Evolutionary conservation across 2,797 vertebrate genomes (phyloP).

Genomic region (Eleutherodactylus coqui): DNA sequence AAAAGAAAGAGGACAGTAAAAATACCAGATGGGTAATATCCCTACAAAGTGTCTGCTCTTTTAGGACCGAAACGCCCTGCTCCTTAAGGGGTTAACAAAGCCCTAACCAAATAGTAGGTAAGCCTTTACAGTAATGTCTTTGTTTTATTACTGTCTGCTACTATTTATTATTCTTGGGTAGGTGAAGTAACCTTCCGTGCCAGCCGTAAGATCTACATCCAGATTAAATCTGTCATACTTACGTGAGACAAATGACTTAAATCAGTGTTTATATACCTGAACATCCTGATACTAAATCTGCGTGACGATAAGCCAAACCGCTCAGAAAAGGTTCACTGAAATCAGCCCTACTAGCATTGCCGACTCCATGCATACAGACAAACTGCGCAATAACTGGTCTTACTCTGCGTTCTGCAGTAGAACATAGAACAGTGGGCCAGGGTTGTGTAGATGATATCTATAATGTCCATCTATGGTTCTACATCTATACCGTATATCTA

Average conservation of each 20-base stretch:
- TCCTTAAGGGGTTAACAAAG: too few relatives aligned
- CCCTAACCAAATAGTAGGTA: neutral
- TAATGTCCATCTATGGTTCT: too few relatives aligned
- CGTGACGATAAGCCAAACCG: neutral
- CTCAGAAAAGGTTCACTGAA: neutral
- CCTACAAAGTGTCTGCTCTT: too few relatives aligned
- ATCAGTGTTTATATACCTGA: neutral
- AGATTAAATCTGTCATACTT: neutral
- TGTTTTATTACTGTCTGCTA: neutral
- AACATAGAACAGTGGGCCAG: too few relatives aligned
- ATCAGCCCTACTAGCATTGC: neutral
- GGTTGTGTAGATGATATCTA: too few relatives aligned
- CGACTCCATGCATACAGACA: neutral
- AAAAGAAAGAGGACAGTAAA: too few relatives aligned
- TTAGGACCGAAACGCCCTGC: too few relatives aligned
- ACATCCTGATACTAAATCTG: constrained; percentile 18
- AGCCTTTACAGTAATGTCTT: neutral
- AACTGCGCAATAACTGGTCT: too few relatives aligned
- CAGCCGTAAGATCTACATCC: neutral
- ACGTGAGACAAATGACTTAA: neutral
- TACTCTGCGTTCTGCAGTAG: too few relatives aligned
- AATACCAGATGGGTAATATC: too few relatives aligned
- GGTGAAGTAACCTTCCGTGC: neutral
- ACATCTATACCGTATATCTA: too few relatives aligned
- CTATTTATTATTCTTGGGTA: neutral